phyloP scores from a whole-genome alignment of 2,113 vertebrate genomes.

The Sterrhoptilus dennistouni region DNA sequence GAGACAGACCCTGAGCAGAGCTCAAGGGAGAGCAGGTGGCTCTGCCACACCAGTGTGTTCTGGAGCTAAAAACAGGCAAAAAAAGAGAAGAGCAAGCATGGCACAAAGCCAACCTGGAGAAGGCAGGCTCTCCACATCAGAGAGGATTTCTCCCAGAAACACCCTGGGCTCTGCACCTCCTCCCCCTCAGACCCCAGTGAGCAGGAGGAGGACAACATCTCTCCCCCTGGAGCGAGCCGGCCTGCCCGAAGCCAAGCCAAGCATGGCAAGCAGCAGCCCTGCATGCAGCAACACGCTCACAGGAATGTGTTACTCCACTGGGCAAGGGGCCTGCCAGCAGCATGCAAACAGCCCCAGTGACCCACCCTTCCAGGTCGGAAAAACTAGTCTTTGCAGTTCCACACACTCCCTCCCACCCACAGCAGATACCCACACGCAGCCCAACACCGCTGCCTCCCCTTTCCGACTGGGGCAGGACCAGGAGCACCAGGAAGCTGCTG shows the following conservation, averaged over 20 bases:
- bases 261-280: background rate
- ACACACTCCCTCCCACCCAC: background rate
- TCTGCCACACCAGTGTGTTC: background rate
- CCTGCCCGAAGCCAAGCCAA: background rate
- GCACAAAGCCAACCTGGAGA: background rate
- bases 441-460: background rate
- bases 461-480: rapidly evolving
- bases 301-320: slow-evolving; percentile 40
- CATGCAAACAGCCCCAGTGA: slow-evolving; percentile 10
- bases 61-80: background rate
- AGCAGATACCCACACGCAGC: background rate
- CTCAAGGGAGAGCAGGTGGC: background rate
- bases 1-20: background rate
- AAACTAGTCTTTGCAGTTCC: slow-evolving; percentile 42
- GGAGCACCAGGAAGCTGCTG: background rate
- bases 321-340: slow-evolving; percentile 59
- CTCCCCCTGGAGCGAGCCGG: background rate
- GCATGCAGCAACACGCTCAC: slow-evolving; percentile 6
- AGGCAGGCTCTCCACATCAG: background rate
- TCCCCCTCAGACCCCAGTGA: background rate
- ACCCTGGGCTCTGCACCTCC: background rate
- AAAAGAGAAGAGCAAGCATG: background rate
- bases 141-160: background rate
- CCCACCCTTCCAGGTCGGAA: slow-evolving; percentile 22
- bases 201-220: background rate